Evolutionary conservation across 2,888 invertebrate genomes (phyloP).

Genomic region (Caenorhabditis angaria): DNA sequence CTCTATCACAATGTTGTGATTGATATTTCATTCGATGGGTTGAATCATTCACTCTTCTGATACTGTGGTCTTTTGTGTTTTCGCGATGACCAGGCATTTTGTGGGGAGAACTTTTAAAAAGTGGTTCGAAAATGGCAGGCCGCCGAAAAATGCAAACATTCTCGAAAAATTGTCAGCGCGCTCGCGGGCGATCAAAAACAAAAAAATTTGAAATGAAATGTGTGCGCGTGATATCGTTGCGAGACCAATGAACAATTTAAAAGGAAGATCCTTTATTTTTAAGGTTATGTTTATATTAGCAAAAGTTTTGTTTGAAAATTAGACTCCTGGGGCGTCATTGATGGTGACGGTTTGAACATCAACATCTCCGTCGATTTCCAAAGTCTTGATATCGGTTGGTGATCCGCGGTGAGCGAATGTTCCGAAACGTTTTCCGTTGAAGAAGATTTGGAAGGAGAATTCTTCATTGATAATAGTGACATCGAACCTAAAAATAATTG

Average conservation of each 20-base stretch:
- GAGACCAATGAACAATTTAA: not conserved
- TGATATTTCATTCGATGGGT: too few species aligned
- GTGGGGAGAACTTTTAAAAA: not conserved
- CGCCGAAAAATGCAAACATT: not conserved
- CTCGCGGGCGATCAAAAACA: not conserved
- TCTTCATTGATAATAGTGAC: slow-evolving; percentile 71
- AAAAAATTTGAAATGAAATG: not conserved
- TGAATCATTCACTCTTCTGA: too few species aligned
- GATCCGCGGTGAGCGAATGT: slow-evolving; percentile 68
- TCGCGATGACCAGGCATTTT: too few species aligned
- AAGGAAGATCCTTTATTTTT: not conserved
- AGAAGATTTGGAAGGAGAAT: slow-evolving; percentile 67
- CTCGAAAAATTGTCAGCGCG: not conserved
- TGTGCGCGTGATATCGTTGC: too few species aligned
- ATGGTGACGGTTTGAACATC: slow-evolving; percentile 69
- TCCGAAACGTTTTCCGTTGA: slow-evolving; percentile 63
- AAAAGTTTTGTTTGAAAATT: slow-evolving; percentile 11
- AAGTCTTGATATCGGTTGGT: slow-evolving; percentile 66
- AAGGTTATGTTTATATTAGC: not conserved
- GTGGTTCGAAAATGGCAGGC: not conserved
- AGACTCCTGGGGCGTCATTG: slow-evolving; percentile 64
- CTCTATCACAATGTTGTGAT: too few species aligned
- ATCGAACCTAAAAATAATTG: slow-evolving; percentile 47
- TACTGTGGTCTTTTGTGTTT: too few species aligned
- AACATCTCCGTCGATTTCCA: slow-evolving; percentile 62